These are phyloP conservation scores for Drosophila ficusphila DNA, from an alignment of 1,140 invertebrate species.

Conservation along the genomic window DNA sequence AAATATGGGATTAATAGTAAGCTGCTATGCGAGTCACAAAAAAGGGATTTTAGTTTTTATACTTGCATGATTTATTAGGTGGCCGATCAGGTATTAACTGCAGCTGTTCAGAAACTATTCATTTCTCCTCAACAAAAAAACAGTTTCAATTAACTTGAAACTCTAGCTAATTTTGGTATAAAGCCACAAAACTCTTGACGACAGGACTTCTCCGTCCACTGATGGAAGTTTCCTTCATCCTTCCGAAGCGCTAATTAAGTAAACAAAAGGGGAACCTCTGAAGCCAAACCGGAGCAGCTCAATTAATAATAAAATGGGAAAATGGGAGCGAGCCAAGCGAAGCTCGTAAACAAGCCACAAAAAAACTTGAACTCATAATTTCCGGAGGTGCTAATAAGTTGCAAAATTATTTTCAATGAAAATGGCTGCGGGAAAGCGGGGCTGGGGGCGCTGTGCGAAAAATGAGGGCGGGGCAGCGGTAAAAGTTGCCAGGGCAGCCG, in stretches of 20 bases:
- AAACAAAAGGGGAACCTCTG: constrained; percentile 60
- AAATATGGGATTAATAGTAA: constrained; percentile 63
- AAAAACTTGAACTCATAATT: constrained; percentile 77
- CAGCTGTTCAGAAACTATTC: constrained; percentile 33
- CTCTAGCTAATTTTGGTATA: constrained; percentile 6
- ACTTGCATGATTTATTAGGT: constrained; percentile 25
- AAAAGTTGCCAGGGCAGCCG: constrained; percentile 47
- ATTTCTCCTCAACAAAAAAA: constrained; percentile 30
- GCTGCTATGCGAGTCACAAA: constrained; percentile 26
- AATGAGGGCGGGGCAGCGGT: background rate
- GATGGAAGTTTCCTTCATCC: constrained; percentile 30
- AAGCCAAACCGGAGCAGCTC: constrained; percentile 59
- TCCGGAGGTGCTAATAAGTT: constrained; percentile 82
- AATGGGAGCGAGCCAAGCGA: constrained; percentile 20
- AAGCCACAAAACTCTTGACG: constrained; percentile 12
- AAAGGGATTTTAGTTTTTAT: constrained; percentile 35
- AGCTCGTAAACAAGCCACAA: constrained; percentile 70
- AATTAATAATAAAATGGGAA: constrained; percentile 67
- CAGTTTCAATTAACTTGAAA: constrained; percentile 61
- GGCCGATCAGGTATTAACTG: constrained; percentile 33
- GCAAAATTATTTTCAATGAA: constrained; percentile 80
- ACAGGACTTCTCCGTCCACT: constrained; percentile 13
- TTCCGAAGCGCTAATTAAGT: constrained; percentile 64
- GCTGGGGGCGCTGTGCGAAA: background rate
- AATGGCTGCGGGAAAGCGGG: constrained; percentile 26